Evolutionary conservation across 2,888 invertebrate species (phyloP).

Genomic region (Harpalus rufipes): DNA sequence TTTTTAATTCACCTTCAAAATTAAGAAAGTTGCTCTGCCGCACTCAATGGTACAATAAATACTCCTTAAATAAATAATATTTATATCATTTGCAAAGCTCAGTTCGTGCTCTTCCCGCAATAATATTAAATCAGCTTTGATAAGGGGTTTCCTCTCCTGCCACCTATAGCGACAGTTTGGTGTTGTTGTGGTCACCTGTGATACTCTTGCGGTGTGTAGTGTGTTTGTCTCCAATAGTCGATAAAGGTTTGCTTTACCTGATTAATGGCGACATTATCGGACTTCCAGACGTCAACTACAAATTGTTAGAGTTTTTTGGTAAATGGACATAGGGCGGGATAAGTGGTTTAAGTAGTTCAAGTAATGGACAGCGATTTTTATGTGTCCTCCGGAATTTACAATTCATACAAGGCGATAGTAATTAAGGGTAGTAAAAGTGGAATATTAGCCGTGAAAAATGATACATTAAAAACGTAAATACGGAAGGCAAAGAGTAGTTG

Average conservation of each 20-base stretch:
- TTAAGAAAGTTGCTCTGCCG: too few species aligned
- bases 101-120: too few species aligned
- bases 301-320: slow-evolving; percentile 29
- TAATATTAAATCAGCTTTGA: too few species aligned
- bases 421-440: neutral
- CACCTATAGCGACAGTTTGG: slow-evolving; percentile 43
- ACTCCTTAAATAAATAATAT: too few species aligned
- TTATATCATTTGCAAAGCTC: too few species aligned
- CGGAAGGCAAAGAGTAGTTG: too few species aligned
- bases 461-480: too few species aligned
- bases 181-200: slow-evolving; percentile 51
- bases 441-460: too few species aligned
- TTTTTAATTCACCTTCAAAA: too few species aligned
- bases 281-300: slow-evolving; percentile 6
- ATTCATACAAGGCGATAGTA: neutral
- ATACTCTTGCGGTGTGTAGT: slow-evolving; percentile 8
- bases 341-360: slow-evolving; percentile 38
- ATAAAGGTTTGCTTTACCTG: slow-evolving; percentile 34
- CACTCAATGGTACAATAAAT: too few species aligned
- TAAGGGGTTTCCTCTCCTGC: slow-evolving; percentile 1
- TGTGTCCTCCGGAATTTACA: neutral
- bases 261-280: slow-evolving; percentile 39
- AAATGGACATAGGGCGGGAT: slow-evolving; percentile 6
- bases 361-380: slow-evolving; percentile 5
- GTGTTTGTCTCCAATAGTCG: slow-evolving; percentile 32